phyloP scores from a whole-genome alignment of 2,797 vertebrate genomes.

The Psittacula echo region DNA sequence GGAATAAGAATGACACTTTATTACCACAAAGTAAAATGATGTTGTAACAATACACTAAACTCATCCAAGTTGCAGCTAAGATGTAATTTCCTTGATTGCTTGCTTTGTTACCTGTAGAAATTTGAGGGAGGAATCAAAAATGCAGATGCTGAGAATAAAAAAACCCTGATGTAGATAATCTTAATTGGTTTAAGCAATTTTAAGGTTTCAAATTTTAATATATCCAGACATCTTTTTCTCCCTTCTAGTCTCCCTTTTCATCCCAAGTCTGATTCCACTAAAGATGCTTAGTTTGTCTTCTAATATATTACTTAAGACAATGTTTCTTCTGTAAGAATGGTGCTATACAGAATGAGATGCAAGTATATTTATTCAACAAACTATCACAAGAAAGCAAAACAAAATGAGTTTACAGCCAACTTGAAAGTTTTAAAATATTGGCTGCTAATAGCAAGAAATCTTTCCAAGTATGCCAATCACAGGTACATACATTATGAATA shows the following conservation, averaged over 20 bases:
- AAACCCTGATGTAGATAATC: background rate
- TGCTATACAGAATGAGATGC: background rate
- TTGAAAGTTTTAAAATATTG: background rate
- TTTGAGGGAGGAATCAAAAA: background rate
- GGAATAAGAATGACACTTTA: background rate
- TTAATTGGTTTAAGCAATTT: constrained; percentile 11
- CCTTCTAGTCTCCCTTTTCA: background rate
- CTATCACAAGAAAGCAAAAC: background rate
- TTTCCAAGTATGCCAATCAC: background rate
- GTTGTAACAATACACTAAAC: background rate
- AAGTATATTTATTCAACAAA: background rate
- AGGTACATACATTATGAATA: background rate
- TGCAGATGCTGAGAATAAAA: background rate
- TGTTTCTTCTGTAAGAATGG: background rate
- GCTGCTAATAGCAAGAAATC: background rate
- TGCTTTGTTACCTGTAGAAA: background rate
- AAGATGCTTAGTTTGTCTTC: background rate
- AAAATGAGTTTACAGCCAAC: background rate
- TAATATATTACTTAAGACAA: background rate
- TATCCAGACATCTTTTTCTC: background rate
- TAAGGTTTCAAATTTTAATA: background rate
- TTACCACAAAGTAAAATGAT: background rate
- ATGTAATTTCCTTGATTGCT: background rate
- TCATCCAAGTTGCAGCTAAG: background rate
- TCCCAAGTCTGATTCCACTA: background rate